Conservation (phyloP, 1,140 invertebrate genomes). For the Palaemon carinicauda region DNA sequence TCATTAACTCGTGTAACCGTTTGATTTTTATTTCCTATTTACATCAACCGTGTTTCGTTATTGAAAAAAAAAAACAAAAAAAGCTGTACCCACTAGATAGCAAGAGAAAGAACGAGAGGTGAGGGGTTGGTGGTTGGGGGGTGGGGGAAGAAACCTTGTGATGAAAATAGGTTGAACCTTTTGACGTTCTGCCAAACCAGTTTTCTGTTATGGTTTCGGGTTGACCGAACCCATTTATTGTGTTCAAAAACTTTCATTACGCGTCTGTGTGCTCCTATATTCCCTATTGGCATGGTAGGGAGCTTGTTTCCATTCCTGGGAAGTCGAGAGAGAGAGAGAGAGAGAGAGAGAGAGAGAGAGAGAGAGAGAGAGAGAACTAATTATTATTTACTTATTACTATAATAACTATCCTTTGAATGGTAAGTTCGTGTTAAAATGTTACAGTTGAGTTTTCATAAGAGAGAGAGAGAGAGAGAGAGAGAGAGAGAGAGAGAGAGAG, state of each 20-base stretch:
- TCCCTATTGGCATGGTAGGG: not conserved
- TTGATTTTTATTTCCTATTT: too few species aligned
- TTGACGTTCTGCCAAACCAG: too few species aligned
- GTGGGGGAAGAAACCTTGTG: not conserved
- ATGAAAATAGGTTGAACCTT: not conserved
- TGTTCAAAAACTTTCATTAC: too few species aligned
- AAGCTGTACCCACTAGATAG: not conserved
- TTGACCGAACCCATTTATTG: too few species aligned
- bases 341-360: not conserved
- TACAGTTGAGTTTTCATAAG: too few species aligned
- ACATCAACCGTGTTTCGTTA: too few species aligned
- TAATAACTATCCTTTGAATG: too few species aligned
- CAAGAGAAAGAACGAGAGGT: not conserved
- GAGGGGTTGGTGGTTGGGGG: not conserved
- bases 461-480: not conserved
- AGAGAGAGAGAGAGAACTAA: not conserved
- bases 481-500: not conserved
- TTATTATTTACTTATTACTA: too few species aligned
- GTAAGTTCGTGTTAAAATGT: too few species aligned
- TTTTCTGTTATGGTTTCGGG: too few species aligned
- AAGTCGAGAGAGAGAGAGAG: not conserved
- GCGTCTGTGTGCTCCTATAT: too few species aligned
- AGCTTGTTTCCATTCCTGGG: not conserved
- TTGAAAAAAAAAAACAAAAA: not conserved
- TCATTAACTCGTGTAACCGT: too few species aligned